These are phyloP conservation scores for Ctenicera cuprea DNA, from an alignment of 2,888 invertebrate species.

Conservation along the genomic window DNA sequence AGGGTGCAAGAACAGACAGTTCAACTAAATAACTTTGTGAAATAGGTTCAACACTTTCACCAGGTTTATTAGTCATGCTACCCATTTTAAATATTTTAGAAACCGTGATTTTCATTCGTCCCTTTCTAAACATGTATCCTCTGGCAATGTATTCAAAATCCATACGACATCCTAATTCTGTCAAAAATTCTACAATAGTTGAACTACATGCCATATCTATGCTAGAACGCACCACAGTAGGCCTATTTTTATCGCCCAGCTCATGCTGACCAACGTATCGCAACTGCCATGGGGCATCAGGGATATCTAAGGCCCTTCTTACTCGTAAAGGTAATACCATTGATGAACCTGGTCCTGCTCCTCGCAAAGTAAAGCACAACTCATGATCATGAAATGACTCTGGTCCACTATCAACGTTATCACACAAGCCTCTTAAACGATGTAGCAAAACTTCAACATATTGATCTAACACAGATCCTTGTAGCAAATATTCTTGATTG, in stretches of 20 bases:
- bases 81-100: constrained; percentile 90
- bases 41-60: constrained; percentile 86
- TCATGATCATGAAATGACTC: constrained; percentile 96
- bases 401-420: constrained; percentile 92
- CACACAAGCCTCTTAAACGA: constrained; percentile 92
- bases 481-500: constrained; percentile 94
- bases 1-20: constrained; percentile 91
- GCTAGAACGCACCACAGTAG: constrained; percentile 93
- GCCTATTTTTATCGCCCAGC: constrained; percentile 89
- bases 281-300: constrained; percentile 91
- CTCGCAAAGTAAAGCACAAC: constrained; percentile 88
- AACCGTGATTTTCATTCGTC: constrained; percentile 97
- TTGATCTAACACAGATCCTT: constrained; percentile 94
- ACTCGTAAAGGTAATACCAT: constrained; percentile 83
- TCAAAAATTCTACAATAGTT: constrained; percentile 92
- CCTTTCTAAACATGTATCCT: constrained; percentile 96
- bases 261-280: constrained; percentile 95
- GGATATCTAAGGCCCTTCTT: constrained; percentile 87
- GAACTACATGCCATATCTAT: constrained; percentile 95
- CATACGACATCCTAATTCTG: constrained; percentile 91
- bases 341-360: constrained; percentile 75
- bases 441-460: constrained; percentile 94
- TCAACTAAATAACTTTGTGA: constrained; percentile 96
- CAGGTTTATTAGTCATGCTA: constrained; percentile 82
- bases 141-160: constrained; percentile 96